Percentiles rank a stretch among this genome's conserved stretches.
These are phyloP conservation scores for Chaenogobius annularis DNA, from an alignment of 2,113 vertebrate species.

Conservation along the genomic window DNA sequence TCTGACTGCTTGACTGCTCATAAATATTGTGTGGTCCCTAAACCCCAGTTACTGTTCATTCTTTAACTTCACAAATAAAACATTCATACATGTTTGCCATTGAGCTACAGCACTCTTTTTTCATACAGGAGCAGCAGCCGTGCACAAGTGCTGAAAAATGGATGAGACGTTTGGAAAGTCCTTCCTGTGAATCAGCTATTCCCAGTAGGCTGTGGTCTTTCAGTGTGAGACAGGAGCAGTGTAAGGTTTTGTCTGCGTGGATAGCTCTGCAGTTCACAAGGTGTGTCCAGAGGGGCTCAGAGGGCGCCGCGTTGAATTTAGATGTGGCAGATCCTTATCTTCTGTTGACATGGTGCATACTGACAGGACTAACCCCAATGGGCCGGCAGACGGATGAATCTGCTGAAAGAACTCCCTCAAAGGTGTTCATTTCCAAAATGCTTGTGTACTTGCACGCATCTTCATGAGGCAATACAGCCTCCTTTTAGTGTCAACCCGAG, in stretches of 20 bases:
- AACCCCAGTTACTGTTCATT: conserved; percentile 38
- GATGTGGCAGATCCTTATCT: conserved; percentile 31
- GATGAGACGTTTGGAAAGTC: conserved; percentile 64
- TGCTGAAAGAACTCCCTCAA: conserved; percentile 45
- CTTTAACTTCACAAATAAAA: conserved; percentile 65
- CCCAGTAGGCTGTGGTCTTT: conserved; percentile 22
- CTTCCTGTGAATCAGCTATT: conserved; percentile 57
- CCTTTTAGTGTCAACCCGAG: conserved; percentile 20
- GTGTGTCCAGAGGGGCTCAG: conserved; percentile 22
- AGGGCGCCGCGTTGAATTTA: conserved; percentile 34
- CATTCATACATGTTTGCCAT: conserved; percentile 66
- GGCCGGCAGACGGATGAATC: conserved; percentile 33
- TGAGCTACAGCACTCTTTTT: conserved; percentile 63
- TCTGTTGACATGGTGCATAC: conserved; percentile 24
- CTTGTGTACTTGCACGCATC: conserved; percentile 10
- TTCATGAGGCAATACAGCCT: conserved; percentile 25
- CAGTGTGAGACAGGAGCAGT: conserved; percentile 30
- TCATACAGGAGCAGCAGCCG: conserved; percentile 62
- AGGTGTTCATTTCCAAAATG: conserved; percentile 33
- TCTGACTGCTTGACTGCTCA: conserved; percentile 19
- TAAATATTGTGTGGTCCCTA: conserved; percentile 32
- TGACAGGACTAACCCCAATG: conserved; percentile 44
- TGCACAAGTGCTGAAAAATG: conserved; percentile 65
- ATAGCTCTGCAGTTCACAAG: conserved; percentile 25
- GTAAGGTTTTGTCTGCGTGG: conserved; percentile 18